These are phyloP conservation scores for Sinotaia quadrata DNA, from an alignment of 2,888 invertebrate genomes.

Conservation along the genomic window DNA sequence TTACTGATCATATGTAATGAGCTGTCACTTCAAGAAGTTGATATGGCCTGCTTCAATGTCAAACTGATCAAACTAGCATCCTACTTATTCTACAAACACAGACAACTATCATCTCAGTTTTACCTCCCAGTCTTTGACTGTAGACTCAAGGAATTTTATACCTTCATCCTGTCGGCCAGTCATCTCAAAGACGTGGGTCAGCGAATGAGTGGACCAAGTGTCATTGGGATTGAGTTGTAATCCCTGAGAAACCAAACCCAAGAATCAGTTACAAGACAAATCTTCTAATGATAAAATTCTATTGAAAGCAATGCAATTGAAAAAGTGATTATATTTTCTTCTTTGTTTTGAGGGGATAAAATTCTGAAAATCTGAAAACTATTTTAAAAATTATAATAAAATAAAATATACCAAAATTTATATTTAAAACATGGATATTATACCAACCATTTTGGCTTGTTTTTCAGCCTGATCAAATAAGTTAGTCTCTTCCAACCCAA, in stretches of 20 bases:
- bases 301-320: no score
- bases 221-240: constrained; percentile 69
- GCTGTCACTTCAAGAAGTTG: no score
- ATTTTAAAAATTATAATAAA: background rate
- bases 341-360: background rate
- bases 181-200: constrained; percentile 75
- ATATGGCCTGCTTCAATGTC: no score
- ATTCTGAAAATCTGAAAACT: background rate
- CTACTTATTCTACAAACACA: no score
- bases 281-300: no score
- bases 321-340: no score
- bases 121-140: constrained; percentile 73
- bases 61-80: no score
- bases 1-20: no score
- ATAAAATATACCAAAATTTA: background rate
- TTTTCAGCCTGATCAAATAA: constrained; percentile 71
- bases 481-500: constrained; percentile 74
- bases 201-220: constrained; percentile 75
- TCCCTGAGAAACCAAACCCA: constrained; percentile 18
- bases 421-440: background rate
- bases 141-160: constrained; percentile 70
- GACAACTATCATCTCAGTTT: constrained; percentile 31
- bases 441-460: constrained; percentile 65
- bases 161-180: constrained; percentile 71
- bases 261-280: background rate